phyloP scores from a whole-genome alignment of 2,797 vertebrate genomes.

The Meda fulgida region DNA sequence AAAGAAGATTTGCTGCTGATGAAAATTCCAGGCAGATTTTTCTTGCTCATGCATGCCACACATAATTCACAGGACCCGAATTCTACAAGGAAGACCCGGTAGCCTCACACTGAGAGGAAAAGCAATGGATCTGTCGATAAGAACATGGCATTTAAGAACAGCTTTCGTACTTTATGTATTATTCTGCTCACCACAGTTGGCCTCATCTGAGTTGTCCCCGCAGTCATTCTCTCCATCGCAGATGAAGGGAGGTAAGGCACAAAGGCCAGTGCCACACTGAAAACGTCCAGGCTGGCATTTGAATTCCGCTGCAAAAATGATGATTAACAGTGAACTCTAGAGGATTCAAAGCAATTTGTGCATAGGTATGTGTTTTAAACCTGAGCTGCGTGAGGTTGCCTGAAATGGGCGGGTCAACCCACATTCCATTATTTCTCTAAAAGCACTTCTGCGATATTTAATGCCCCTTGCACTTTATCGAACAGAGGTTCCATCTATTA shows the following conservation, averaged over 20 bases:
- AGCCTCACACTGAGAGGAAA: conserved; percentile 28
- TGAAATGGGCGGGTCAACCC: conserved; percentile 43
- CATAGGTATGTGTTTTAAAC: conserved; percentile 44
- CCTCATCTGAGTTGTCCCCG: conserved; percentile 96
- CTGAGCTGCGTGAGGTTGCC: conserved; percentile 11
- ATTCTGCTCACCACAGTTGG: conserved; percentile 89
- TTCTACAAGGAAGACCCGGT: conserved; percentile 17
- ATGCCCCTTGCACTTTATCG: conserved; percentile 53
- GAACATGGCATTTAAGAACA: conserved; percentile 40
- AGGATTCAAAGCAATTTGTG: conserved; percentile 45
- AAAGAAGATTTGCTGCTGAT: conserved; percentile 54
- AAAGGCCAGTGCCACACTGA: conserved; percentile 97
- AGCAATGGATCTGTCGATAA: conserved; percentile 26
- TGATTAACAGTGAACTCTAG: conserved; percentile 46
- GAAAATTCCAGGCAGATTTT: conserved; percentile 53
- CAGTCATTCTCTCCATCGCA: conserved; percentile 99
- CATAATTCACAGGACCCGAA: conserved; percentile 41
- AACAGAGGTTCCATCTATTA: conserved; percentile 50
- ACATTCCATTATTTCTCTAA: conserved; percentile 41
- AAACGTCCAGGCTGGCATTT: conserved; percentile 97
- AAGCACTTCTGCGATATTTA: conserved; percentile 42
- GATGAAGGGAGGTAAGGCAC: conserved; percentile 96
- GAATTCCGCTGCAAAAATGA: conserved; percentile 87
- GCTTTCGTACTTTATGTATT: conserved; percentile 7
- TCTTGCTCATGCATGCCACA: conserved; percentile 23